Conservation (phyloP, 2,797 vertebrate species). For the Sus cebifrons region DNA sequence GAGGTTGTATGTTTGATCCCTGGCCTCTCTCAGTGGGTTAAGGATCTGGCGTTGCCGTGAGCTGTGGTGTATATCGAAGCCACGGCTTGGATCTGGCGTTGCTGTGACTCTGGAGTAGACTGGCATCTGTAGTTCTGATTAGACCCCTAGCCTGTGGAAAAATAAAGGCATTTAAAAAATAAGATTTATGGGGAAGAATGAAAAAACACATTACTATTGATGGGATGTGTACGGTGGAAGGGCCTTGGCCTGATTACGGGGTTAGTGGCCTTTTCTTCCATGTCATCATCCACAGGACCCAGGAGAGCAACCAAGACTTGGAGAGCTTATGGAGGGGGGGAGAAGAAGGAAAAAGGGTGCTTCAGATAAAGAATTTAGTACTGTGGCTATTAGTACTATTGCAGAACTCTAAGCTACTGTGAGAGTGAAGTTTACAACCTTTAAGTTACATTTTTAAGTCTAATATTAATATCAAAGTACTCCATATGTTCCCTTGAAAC, state of each 20-base stretch:
- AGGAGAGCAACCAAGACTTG: not conserved
- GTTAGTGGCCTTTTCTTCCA: no score
- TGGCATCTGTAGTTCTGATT: no score
- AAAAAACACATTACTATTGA: not conserved
- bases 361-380: not conserved
- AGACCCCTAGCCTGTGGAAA: not conserved
- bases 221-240: not conserved
- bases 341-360: not conserved
- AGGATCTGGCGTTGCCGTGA: no score
- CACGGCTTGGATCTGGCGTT: no score
- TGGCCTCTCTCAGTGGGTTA: no score
- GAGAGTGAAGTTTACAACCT: not conserved
- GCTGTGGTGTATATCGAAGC: no score
- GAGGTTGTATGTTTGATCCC: no score
- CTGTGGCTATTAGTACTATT: not conserved
- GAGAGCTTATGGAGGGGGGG: not conserved
- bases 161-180: not conserved
- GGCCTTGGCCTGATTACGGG: not conserved
- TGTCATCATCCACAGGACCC: not conserved
- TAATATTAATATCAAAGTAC: not conserved
- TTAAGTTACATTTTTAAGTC: not conserved
- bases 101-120: no score
- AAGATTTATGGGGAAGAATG: not conserved
- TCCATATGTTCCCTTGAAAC: slow-evolving; percentile 11
- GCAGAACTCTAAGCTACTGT: not conserved